These are phyloP conservation scores for Gymnoscopelus microlampas DNA, from an alignment of 2,797 vertebrate genomes.

Conservation along the genomic window DNA sequence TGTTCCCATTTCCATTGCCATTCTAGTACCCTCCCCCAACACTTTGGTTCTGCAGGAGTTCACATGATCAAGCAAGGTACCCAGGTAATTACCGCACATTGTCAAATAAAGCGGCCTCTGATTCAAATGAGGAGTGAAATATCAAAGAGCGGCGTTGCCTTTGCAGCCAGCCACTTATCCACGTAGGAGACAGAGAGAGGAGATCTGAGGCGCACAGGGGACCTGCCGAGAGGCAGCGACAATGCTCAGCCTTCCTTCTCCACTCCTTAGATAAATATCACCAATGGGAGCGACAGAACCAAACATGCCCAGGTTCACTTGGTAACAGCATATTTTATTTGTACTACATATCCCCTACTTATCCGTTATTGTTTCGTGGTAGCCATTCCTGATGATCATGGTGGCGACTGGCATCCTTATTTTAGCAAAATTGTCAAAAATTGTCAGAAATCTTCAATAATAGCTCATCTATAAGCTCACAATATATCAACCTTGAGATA, in stretches of 20 bases:
- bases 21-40: conserved; percentile 2
- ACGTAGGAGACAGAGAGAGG: conserved; percentile 76
- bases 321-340: conserved; percentile 60
- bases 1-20: conserved; percentile 27
- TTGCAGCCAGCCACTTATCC: conserved; percentile 81
- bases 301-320: conserved; percentile 68
- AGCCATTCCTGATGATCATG: conserved; percentile 40
- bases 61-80: conserved; percentile 79
- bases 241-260: conserved; percentile 68
- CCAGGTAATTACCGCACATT: conserved; percentile 82
- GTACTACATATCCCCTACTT: conserved; percentile 58
- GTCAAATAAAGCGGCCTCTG: conserved; percentile 80
- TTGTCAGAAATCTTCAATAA: too few relatives aligned
- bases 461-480: too few relatives aligned
- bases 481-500: too few relatives aligned
- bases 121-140: conserved; percentile 84
- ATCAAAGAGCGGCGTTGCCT: conserved; percentile 80
- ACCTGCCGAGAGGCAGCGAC: conserved; percentile 77
- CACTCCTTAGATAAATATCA: conserved; percentile 73
- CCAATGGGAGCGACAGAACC: conserved; percentile 62
- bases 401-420: neutral
- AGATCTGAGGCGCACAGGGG: conserved; percentile 78
- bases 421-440: too few relatives aligned
- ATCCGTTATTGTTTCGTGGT: conserved; percentile 53
- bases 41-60: conserved; percentile 76